A percentile compares a stretch with the other conserved stretches of the same genome.
phyloP scores from a whole-genome alignment of 1,140 invertebrate species.

The Sarcophaga bullata region DNA sequence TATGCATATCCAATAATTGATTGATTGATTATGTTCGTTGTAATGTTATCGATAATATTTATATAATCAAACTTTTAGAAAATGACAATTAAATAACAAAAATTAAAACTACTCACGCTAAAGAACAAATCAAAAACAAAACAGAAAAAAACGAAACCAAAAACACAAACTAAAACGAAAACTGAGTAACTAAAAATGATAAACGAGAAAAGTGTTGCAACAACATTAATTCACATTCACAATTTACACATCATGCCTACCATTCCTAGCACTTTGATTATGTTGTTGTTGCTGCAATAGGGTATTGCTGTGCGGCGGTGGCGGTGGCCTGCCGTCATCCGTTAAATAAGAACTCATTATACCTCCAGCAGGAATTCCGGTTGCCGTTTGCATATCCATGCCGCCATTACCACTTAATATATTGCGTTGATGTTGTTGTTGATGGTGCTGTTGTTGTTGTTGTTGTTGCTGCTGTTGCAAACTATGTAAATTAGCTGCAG shows the following conservation, averaged over 20 bases:
- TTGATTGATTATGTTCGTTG: too few relatives aligned
- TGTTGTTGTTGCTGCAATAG: slow-evolving; percentile 68
- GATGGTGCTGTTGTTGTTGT: slow-evolving; percentile 44
- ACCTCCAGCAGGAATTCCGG: slow-evolving; percentile 21
- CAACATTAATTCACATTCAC: slow-evolving; percentile 10
- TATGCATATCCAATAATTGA: too few relatives aligned
- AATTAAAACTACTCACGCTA: too few relatives aligned
- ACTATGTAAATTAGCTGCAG: slow-evolving; percentile 51
- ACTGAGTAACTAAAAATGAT: not conserved
- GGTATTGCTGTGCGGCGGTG: slow-evolving; percentile 77
- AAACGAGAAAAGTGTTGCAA: not conserved
- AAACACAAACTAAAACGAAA: slow-evolving; percentile 20
- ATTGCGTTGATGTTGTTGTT: slow-evolving; percentile 48
- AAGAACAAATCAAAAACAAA: not conserved
- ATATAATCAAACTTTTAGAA: too few relatives aligned
- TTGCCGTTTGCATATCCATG: slow-evolving; percentile 51
- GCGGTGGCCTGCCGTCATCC: slow-evolving; percentile 73
- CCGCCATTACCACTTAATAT: slow-evolving; percentile 54
- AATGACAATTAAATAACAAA: too few relatives aligned
- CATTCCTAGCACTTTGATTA: slow-evolving; percentile 17
- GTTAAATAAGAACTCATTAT: slow-evolving; percentile 60
- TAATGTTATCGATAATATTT: too few relatives aligned
- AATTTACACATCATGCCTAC: slow-evolving; percentile 32
- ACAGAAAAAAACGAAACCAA: slow-evolving; percentile 18
- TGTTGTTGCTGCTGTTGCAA: slow-evolving; percentile 49